phyloP scores from a whole-genome alignment of 1,140 invertebrate species.

The Macrocentrus cingulum region DNA sequence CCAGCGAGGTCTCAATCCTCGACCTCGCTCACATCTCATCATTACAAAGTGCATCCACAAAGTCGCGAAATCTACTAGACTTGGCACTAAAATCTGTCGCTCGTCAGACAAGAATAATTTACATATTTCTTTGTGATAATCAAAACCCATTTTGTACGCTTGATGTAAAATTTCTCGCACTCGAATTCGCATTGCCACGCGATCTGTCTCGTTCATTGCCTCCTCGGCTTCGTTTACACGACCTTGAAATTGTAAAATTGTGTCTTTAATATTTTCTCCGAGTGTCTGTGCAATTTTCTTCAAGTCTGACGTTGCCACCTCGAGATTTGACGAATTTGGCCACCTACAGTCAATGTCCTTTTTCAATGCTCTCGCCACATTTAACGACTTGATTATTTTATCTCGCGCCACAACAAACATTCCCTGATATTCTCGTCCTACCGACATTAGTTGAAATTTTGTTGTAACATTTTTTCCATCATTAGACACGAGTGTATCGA shows the following conservation, averaged over 20 bases:
- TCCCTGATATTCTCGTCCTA: conserved; percentile 77
- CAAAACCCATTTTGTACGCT: conserved; percentile 86
- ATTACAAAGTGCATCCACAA: conserved; percentile 88
- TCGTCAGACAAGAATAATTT: conserved; percentile 63
- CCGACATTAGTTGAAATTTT: conserved; percentile 66
- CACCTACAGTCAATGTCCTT: conserved; percentile 67
- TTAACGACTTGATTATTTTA: conserved; percentile 73
- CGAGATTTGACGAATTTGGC: conserved; percentile 57
- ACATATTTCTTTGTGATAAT: conserved; percentile 82
- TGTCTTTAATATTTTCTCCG: conserved; percentile 63
- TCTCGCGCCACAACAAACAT: conserved; percentile 80
- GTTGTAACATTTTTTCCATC: conserved; percentile 33
- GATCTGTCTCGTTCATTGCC: conserved; percentile 44
- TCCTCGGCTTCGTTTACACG: conserved; percentile 43
- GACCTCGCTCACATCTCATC: conserved; percentile 77
- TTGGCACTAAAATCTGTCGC: conserved; percentile 46
- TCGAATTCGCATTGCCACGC: conserved; percentile 60
- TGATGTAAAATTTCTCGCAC: conserved; percentile 82
- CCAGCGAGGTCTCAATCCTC: conserved; percentile 82
- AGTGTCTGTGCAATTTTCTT: conserved; percentile 68
- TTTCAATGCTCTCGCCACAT: conserved; percentile 76
- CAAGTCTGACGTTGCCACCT: conserved; percentile 64
- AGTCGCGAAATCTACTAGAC: conserved; percentile 74
- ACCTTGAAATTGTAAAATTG: conserved; percentile 67
- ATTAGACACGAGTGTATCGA: conserved; percentile 33